phyloP scores from a whole-genome alignment of 2,888 invertebrate species.

The Notodonta ziczac region DNA sequence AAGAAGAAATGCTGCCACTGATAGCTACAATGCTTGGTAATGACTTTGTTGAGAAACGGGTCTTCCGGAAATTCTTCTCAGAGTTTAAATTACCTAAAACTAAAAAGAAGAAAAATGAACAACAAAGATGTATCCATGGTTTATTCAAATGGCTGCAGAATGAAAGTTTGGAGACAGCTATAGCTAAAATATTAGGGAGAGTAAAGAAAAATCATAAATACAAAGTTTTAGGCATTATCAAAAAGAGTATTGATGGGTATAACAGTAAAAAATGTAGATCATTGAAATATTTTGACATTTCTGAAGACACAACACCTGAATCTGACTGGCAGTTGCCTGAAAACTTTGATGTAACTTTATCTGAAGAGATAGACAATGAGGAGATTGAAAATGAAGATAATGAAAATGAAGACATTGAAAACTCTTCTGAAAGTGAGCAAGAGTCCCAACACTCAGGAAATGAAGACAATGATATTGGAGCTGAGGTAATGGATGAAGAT shows the following conservation, averaged over 20 bases:
- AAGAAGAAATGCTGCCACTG: slow-evolving; percentile 89
- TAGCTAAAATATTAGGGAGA: slow-evolving; percentile 86
- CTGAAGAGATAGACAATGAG: slow-evolving; percentile 23
- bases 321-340: slow-evolving; percentile 33
- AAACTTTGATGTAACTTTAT: slow-evolving; percentile 35
- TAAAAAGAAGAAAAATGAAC: slow-evolving; percentile 81
- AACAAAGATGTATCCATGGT: slow-evolving; percentile 88
- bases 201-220: slow-evolving; percentile 83
- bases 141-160: slow-evolving; percentile 91
- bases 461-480: slow-evolving; percentile 33
- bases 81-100: slow-evolving; percentile 86
- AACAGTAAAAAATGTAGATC: slow-evolving; percentile 84
- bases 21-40: slow-evolving; percentile 94
- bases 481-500: slow-evolving; percentile 24
- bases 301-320: slow-evolving; percentile 26
- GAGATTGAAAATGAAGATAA: slow-evolving; percentile 23
- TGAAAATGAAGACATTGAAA: slow-evolving; percentile 30
- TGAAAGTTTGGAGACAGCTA: slow-evolving; percentile 88
- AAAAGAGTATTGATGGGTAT: slow-evolving; percentile 87
- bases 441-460: slow-evolving; percentile 9
- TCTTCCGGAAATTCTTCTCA: slow-evolving; percentile 89
- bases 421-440: slow-evolving; percentile 1
- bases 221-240: slow-evolving; percentile 83
- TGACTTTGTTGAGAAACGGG: slow-evolving; percentile 90
- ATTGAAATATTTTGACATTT: slow-evolving; percentile 82